These are phyloP conservation scores for Dryobates pubescens DNA, from an alignment of 2,797 vertebrate genomes.

Conservation along the genomic window DNA sequence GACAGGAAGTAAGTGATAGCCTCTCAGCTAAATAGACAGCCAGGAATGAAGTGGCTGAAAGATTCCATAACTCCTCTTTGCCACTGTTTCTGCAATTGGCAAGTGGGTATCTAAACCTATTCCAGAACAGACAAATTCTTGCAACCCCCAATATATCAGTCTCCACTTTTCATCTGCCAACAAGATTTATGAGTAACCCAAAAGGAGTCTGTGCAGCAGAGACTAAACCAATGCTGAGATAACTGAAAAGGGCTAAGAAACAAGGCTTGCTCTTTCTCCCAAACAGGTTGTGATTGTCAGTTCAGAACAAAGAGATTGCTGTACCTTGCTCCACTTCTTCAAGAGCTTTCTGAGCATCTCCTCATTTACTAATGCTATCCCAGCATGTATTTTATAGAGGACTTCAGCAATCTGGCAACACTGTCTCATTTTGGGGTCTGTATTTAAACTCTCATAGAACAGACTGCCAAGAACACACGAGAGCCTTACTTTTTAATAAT, in stretches of 20 bases:
- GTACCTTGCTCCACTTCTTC: neutral
- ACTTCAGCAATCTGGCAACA: neutral
- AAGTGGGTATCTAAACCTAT: neutral
- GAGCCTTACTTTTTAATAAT: conserved; percentile 81
- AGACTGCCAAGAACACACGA: neutral
- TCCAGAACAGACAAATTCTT: neutral
- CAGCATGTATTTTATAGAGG: neutral
- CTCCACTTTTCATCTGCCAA: neutral
- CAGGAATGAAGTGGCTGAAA: neutral
- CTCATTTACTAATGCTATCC: neutral
- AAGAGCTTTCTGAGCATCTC: neutral
- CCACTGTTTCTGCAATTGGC: neutral
- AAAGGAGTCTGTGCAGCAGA: neutral
- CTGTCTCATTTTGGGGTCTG: neutral
- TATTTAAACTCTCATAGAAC: neutral
- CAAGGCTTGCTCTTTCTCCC: neutral
- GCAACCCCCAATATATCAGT: neutral
- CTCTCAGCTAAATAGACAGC: neutral
- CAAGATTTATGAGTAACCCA: neutral
- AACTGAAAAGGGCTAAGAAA: neutral
- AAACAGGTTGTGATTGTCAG: neutral
- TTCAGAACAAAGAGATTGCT: neutral
- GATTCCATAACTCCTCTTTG: neutral
- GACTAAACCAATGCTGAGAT: neutral
- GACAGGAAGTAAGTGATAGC: neutral